Base-by-base conservation (phyloP, 2,888 invertebrate species). In the Thelaira solivaga region DNA sequence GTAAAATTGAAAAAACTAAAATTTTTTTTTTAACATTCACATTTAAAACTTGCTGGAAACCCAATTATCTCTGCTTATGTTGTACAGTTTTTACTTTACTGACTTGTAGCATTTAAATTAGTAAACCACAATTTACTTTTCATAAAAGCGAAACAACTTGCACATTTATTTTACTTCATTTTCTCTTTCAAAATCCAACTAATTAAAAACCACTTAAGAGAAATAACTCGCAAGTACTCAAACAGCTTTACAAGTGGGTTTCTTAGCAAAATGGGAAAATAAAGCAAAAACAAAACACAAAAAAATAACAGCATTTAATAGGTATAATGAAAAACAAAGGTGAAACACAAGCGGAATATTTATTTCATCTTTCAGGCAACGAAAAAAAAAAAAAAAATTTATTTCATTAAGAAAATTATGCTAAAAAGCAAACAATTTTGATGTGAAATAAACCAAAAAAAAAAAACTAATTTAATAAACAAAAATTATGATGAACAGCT, bases 351-450 rank as follows among this genome's bases (percentile, higher is more conserved):
- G 6, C 43, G 64, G 4, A 41, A 43, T 41, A 55, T 43, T 18
- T 24, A 43, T 39, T 62, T 67, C 41, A 69, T 57, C 43, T 39
- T 43, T 8, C 24, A 41, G n/a, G 31, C 16, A 16, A 47, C 7
- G n/a, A n/a, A n/a, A n/a, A n/a, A n/a, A n/a, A n/a, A n/a, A n/a
- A n/a, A n/a, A 31, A 73, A 29, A 68, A 36, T 31, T 64, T 69
- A 78, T 69, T 78, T 78, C 69, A 78, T 78, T 73, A 74, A 74
- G 73, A 69, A 78, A 64, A 73, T 69, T 69, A 69, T 74, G 65
- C 13, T n/a, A 69, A 78, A 73, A 64, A 68, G 13, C 39, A 18
- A 45, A 34, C 11, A 41, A 43, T 29, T 22, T 11, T 4, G 4
- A 43, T 13, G 31, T 13, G 2, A 57, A 69, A 20, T 24, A n/a